These are phyloP conservation scores for Leucozona laternaria DNA, from an alignment of 2,888 invertebrate species.

Conservation along the genomic window DNA sequence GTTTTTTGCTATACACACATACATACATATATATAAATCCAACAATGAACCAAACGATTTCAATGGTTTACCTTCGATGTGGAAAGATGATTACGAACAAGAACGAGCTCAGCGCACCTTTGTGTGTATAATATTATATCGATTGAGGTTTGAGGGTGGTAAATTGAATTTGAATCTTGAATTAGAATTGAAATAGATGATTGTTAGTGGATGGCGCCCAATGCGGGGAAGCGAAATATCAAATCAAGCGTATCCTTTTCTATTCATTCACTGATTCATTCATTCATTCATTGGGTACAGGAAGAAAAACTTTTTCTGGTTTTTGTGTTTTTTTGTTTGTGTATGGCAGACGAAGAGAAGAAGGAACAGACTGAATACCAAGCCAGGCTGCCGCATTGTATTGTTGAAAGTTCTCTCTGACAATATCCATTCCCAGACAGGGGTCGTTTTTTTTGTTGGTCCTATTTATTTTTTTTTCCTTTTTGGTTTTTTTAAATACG, in stretches of 20 bases:
- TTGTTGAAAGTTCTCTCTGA: conserved; percentile 29
- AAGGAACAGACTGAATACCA: conserved; percentile 26
- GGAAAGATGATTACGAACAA: conserved; percentile 53
- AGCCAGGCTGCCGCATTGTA: conserved; percentile 14
- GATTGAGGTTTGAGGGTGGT: conserved; percentile 56
- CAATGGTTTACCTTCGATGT: conserved; percentile 59
- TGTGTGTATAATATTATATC: conserved; percentile 46
- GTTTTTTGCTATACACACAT: too few species aligned
- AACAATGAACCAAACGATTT: conserved; percentile 61
- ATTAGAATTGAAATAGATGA: conserved; percentile 57
- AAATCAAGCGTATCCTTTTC: conserved; percentile 55
- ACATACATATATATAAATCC: conserved; percentile 1
- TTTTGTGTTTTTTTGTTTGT: not conserved
- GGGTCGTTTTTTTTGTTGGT: not conserved
- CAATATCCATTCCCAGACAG: conserved; percentile 38
- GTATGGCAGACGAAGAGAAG: not conserved
- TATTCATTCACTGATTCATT: conserved; percentile 41
- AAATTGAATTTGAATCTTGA: conserved; percentile 73
- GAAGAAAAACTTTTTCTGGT: conserved; percentile 18
- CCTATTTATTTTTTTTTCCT: conserved; percentile 1
- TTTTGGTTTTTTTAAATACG: conserved; percentile 13
- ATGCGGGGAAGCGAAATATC: conserved; percentile 12
- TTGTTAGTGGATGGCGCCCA: conserved; percentile 12
- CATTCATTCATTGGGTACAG: conserved; percentile 18
- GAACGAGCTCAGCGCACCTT: conserved; percentile 29